Conservation (phyloP, 2,797 vertebrate species). For the Darevskia mixta region DNA sequence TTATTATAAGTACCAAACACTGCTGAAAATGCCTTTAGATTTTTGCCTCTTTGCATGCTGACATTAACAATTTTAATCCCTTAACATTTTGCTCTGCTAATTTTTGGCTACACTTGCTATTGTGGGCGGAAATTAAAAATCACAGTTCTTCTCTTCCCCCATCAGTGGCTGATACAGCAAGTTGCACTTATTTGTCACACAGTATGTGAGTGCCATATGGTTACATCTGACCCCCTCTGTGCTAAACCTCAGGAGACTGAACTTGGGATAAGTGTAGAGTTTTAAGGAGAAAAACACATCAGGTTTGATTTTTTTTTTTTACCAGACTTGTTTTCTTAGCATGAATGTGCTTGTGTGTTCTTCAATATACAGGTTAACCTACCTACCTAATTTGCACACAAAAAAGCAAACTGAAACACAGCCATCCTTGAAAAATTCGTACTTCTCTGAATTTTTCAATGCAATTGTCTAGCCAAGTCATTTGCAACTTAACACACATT, state of each 20-base stretch:
- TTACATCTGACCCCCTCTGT: neutral
- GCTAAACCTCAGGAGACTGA: conserved; percentile 34
- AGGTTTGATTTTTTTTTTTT: neutral
- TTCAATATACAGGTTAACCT: too few relatives aligned
- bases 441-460: too few relatives aligned
- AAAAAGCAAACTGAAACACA: too few relatives aligned
- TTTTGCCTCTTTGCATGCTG: conserved; percentile 20
- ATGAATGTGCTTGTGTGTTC: too few relatives aligned
- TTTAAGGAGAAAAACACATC: neutral
- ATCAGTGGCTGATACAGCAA: neutral
- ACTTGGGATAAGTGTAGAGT: neutral
- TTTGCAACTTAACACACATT: too few relatives aligned
- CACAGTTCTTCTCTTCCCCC: conserved; percentile 28
- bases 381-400: too few relatives aligned
- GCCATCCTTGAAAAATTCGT: too few relatives aligned
- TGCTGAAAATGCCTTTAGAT: conserved; percentile 19
- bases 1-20: conserved; percentile 29
- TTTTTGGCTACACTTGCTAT: conserved; percentile 25
- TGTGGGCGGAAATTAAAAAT: conserved; percentile 32
- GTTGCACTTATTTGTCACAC: conserved; percentile 5
- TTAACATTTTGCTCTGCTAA: conserved; percentile 26
- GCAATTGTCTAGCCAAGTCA: too few relatives aligned
- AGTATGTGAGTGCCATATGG: conserved; percentile 23
- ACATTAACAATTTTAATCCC: neutral
- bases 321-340: neutral